Evolutionary conservation across 2,113 vertebrate species (phyloP).

Genomic region (Oriolus oriolus): DNA sequence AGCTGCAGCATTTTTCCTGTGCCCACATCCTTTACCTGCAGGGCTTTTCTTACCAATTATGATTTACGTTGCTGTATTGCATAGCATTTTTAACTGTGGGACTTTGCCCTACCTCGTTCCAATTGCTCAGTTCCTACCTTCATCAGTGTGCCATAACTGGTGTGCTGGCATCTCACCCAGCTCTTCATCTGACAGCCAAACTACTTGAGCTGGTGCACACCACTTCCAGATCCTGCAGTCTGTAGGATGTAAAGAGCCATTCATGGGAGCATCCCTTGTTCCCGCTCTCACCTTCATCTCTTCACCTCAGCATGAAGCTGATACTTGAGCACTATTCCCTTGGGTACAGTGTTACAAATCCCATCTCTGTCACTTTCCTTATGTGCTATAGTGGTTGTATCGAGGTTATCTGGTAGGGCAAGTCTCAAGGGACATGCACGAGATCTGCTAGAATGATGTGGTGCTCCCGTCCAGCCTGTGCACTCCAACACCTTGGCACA

Average conservation of each 20-base stretch:
- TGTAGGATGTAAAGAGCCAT: background rate
- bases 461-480: background rate
- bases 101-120: constrained; percentile 20
- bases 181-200: constrained; percentile 4
- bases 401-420: background rate
- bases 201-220: background rate
- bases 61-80: background rate
- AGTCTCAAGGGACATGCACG: background rate
- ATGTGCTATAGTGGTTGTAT: background rate
- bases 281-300: background rate
- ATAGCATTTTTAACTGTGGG: background rate
- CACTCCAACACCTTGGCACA: background rate
- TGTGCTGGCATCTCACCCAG: background rate
- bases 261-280: background rate
- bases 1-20: background rate
- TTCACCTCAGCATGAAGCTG: background rate
- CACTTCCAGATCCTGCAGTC: background rate
- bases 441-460: background rate
- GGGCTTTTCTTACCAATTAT: constrained; percentile 22
- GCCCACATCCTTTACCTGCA: constrained; percentile 33
- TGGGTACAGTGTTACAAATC: background rate
- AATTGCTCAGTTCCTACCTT: background rate
- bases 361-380: background rate
- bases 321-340: background rate
- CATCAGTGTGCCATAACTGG: background rate